These are phyloP conservation scores for Cyphomyrus discorhynchus DNA, from an alignment of 2,113 vertebrate species.

Conservation along the genomic window DNA sequence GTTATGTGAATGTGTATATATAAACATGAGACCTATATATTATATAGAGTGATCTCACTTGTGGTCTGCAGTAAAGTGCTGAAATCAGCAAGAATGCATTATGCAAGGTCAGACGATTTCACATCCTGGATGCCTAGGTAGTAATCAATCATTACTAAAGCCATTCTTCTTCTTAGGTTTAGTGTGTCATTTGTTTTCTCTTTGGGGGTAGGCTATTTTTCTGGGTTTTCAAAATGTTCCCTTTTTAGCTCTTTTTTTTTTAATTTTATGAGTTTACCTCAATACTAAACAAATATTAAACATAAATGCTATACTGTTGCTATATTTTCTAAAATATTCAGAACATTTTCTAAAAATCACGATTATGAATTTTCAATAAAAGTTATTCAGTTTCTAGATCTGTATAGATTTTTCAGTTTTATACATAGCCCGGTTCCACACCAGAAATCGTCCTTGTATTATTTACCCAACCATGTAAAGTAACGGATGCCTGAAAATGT, in stretches of 20 bases:
- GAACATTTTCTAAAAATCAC: not conserved
- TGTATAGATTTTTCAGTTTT: not conserved
- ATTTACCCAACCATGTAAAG: not conserved
- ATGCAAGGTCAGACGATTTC: constrained; percentile 39
- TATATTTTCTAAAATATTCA: not conserved
- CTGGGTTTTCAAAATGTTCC: constrained; percentile 5
- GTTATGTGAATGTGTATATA: not conserved
- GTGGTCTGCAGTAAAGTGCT: constrained; percentile 37
- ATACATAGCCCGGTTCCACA: not conserved
- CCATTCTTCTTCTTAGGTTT: constrained; percentile 44
- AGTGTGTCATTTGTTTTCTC: constrained; percentile 49
- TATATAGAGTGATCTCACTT: not conserved
- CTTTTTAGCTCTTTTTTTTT: not conserved
- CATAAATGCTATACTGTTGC: not conserved
- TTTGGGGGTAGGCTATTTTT: constrained; percentile 34
- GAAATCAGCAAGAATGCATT: constrained; percentile 49
- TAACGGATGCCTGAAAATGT: not conserved
- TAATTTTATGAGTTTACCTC: not conserved
- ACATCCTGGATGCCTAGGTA: constrained; percentile 32
- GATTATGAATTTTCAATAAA: not conserved
- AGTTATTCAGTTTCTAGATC: constrained; percentile 12
- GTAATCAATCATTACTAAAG: constrained; percentile 49
- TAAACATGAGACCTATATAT: not conserved
- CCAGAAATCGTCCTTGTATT: not conserved
- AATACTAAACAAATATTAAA: not conserved